These are phyloP conservation scores for Polyploca ridens DNA, from an alignment of 2,888 invertebrate species.

Conservation along the genomic window DNA sequence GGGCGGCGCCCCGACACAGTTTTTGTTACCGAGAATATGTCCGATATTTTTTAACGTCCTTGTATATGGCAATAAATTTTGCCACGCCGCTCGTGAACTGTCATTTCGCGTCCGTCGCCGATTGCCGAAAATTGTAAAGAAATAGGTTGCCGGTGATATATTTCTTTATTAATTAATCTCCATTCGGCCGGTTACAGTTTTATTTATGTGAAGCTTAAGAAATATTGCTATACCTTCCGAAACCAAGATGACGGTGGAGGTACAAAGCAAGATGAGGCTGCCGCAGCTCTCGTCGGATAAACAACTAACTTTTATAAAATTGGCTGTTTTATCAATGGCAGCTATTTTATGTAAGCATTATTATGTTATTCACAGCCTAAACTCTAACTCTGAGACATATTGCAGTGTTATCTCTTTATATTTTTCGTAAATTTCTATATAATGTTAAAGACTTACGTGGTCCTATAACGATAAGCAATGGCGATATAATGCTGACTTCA, in stretches of 20 bases:
- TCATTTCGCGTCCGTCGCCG: constrained; percentile 53
- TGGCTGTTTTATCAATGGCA: constrained; percentile 95
- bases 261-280: constrained; percentile 65
- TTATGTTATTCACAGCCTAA: constrained; percentile 15
- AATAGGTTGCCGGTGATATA: constrained; percentile 76
- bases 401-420: constrained; percentile 9
- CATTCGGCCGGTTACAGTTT: constrained; percentile 25
- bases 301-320: constrained; percentile 84
- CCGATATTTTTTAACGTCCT: not conserved
- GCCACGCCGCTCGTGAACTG: constrained; percentile 71
- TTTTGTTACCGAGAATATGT: no score
- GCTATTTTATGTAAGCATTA: constrained; percentile 94
- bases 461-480: constrained; percentile 29
- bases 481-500: constrained; percentile 32
- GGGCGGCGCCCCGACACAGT: no score
- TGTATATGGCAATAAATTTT: constrained; percentile 44
- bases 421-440: constrained; percentile 18
- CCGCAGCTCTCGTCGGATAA: constrained; percentile 77
- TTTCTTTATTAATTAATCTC: constrained; percentile 30
- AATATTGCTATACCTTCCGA: constrained; percentile 25
- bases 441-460: constrained; percentile 52
- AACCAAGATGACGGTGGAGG: constrained; percentile 71
- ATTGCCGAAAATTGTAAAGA: constrained; percentile 35
- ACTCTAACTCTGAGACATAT: not conserved
- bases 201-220: constrained; percentile 44